Percentiles rank a stretch among this genome's conserved stretches.
Conservation (phyloP, 1,140 invertebrate genomes). For the Philotrypesis tridentata region DNA sequence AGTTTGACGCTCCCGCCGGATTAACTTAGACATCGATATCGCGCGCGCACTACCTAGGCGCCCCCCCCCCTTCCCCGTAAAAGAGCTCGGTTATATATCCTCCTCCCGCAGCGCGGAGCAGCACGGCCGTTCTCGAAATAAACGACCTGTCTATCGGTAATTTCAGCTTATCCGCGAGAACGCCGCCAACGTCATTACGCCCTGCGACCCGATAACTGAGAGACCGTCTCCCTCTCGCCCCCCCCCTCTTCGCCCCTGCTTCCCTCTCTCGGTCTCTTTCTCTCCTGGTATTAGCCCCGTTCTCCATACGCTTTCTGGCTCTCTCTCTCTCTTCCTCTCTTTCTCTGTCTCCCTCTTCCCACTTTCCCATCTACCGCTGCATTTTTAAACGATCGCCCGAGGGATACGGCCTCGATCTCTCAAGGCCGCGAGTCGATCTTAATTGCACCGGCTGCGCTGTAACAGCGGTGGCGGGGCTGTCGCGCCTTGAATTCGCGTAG, state of each 20-base stretch:
- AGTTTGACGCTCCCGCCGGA: constrained; percentile 26
- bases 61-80: too few relatives aligned
- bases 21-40: constrained; percentile 37
- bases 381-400: not conserved
- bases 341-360: not conserved
- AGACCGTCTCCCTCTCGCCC: constrained; percentile 34
- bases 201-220: constrained; percentile 3
- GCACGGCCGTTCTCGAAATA: constrained; percentile 20
- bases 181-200: constrained; percentile 17
- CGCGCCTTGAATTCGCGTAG: not conserved
- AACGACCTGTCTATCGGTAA: constrained; percentile 34
- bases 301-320: not conserved
- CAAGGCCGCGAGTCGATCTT: not conserved
- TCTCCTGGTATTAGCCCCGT: not conserved
- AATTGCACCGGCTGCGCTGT: not conserved
- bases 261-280: not conserved
- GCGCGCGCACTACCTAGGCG: not conserved
- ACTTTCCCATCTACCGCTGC: not conserved
- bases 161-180: constrained; percentile 32
- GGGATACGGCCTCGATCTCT: not conserved
- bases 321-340: too few relatives aligned
- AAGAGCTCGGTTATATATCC: not conserved
- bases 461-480: not conserved
- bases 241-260: not conserved
- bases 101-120: not conserved